phyloP scores from a whole-genome alignment of 1,140 invertebrate species.

The Nebria ingens region DNA sequence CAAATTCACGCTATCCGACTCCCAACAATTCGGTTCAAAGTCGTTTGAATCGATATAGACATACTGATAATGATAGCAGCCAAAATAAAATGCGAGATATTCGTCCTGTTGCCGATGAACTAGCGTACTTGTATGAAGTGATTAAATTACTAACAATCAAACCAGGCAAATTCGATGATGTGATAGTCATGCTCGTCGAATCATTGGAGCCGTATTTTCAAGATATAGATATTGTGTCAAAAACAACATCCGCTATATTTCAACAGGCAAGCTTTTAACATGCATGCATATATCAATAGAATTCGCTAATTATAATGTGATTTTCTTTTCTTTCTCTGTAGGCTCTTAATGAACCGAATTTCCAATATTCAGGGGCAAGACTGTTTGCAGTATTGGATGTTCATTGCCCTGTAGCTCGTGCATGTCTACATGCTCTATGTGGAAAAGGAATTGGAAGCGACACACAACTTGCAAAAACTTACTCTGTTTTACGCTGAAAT shows the following conservation, averaged over 20 bases:
- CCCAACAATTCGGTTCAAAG: background rate
- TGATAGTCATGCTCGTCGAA: background rate
- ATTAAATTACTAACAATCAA: background rate
- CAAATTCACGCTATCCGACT: background rate
- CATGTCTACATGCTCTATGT: background rate
- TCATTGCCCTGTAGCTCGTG: background rate
- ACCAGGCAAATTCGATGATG: background rate
- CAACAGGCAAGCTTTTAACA: background rate
- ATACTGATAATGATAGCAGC: background rate
- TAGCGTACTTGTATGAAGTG: background rate
- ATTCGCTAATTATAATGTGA: too few species aligned
- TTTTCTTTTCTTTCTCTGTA: too few species aligned
- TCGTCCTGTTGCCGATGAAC: background rate
- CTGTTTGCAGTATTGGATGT: background rate
- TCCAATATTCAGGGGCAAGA: background rate
- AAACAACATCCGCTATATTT: background rate
- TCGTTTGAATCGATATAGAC: background rate
- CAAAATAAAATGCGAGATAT: background rate
- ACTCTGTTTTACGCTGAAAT: conserved; percentile 5
- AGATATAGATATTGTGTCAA: background rate
- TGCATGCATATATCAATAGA: too few species aligned
- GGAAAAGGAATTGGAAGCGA: background rate
- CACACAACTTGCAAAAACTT: background rate
- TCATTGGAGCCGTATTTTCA: background rate
- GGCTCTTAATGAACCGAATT: background rate